These are phyloP conservation scores for Euspilapteryx auroguttella DNA, from an alignment of 2,888 invertebrate genomes.

Conservation along the genomic window DNA sequence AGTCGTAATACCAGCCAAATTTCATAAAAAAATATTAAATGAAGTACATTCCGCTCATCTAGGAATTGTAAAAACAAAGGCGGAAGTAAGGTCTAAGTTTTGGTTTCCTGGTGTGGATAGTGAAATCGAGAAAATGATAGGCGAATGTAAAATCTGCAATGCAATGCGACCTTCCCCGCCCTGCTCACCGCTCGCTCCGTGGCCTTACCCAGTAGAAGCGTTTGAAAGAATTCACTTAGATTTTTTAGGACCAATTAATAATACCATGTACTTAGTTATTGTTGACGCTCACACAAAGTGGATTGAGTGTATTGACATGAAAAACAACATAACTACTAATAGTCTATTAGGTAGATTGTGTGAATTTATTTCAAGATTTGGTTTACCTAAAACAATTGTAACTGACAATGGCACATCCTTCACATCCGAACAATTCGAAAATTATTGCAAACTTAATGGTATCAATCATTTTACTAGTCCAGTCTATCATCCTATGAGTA, in stretches of 20 bases:
- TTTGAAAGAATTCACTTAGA: constrained; percentile 12
- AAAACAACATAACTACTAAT: constrained; percentile 3
- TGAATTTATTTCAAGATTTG: constrained; percentile 9
- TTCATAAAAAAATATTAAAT: no score
- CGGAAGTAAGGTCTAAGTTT: background rate
- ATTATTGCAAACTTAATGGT: constrained; percentile 10
- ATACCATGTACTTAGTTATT: constrained; percentile 7
- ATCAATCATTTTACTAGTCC: constrained; percentile 9
- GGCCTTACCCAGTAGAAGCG: constrained; percentile 8
- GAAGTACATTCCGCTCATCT: background rate
- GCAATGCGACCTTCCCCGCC: constrained; percentile 4
- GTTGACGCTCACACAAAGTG: constrained; percentile 7
- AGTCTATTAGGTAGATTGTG: constrained; percentile 7
- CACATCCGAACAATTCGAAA: constrained; percentile 7
- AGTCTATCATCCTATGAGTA: constrained; percentile 7
- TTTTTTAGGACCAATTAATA: constrained; percentile 10
- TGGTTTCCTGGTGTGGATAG: background rate
- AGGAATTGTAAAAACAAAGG: background rate
- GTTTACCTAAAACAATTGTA: constrained; percentile 8
- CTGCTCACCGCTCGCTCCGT: constrained; percentile 9
- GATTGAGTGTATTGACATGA: background rate
- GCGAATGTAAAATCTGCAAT: background rate
- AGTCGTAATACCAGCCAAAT: background rate
- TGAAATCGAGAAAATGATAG: background rate
- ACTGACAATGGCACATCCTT: constrained; percentile 11